These are phyloP conservation scores for Xestia sexstrigata DNA, from an alignment of 2,888 invertebrate species.

Conservation along the genomic window DNA sequence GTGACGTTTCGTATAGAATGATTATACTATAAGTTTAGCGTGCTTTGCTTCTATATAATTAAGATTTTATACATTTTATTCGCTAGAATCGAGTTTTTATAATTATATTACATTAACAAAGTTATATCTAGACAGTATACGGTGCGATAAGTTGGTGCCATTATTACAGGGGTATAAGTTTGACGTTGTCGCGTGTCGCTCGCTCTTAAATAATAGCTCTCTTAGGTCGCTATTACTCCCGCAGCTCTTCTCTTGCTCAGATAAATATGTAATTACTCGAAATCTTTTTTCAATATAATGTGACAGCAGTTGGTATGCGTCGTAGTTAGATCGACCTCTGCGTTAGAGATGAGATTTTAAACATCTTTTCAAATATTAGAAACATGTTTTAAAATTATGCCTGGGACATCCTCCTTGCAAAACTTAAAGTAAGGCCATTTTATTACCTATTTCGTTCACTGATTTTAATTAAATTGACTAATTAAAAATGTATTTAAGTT, in stretches of 20 bases:
- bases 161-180: slow-evolving; percentile 90
- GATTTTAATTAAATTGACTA: slow-evolving; percentile 43
- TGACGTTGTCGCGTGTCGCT: slow-evolving; percentile 81
- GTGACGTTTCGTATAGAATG: slow-evolving; percentile 86
- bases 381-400: slow-evolving; percentile 45
- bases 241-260: slow-evolving; percentile 30
- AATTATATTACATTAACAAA: slow-evolving; percentile 88
- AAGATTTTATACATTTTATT: slow-evolving; percentile 90
- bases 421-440: slow-evolving; percentile 19
- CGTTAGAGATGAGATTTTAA: slow-evolving; percentile 39
- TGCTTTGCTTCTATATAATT: slow-evolving; percentile 90
- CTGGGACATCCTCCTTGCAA: background rate
- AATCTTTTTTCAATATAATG: slow-evolving; percentile 17
- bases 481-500: slow-evolving; percentile 28
- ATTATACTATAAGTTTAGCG: slow-evolving; percentile 90
- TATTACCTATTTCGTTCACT: slow-evolving; percentile 27
- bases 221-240: slow-evolving; percentile 48
- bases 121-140: slow-evolving; percentile 90
- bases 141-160: slow-evolving; percentile 91
- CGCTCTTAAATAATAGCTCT: slow-evolving; percentile 75
- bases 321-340: slow-evolving; percentile 29
- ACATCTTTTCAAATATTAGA: slow-evolving; percentile 40
- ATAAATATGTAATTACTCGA: background rate
- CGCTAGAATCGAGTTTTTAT: slow-evolving; percentile 88
- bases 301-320: slow-evolving; percentile 19